Conservation (phyloP, 53 echinoderm and acorn worm genomes). For the Zoroaster sp. region DNA sequence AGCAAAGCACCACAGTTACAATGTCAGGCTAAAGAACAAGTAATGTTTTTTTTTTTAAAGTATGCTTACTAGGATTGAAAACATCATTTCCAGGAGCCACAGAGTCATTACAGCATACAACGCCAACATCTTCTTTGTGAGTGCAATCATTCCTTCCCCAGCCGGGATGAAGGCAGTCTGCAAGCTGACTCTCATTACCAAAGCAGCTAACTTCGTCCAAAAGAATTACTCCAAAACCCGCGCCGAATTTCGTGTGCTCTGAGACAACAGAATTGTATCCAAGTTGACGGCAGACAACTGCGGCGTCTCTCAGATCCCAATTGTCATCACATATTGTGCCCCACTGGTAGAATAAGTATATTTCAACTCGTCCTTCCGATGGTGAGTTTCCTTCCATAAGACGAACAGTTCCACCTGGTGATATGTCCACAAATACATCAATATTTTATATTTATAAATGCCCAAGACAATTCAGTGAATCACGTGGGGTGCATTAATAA, state of each 20-base stretch:
- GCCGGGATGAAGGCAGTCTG: background rate
- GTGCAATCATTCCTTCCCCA: background rate
- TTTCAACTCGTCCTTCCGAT: slow-evolving; percentile 11
- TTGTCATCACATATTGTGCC: slow-evolving; percentile 29
- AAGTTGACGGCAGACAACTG: slow-evolving; percentile 40
- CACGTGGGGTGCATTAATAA: too few species aligned
- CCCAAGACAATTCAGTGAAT: too few species aligned
- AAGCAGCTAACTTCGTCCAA: slow-evolving; percentile 2
- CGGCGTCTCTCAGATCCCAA: slow-evolving; percentile 2
- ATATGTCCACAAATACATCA: too few species aligned
- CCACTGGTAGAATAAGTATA: slow-evolving; percentile 1
- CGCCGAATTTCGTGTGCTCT: slow-evolving; percentile 15
- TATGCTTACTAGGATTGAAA: background rate
- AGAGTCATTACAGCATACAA: slow-evolving; percentile 1
- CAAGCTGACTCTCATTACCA: background rate
- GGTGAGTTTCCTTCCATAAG: slow-evolving; percentile 1
- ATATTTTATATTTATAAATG: too few species aligned
- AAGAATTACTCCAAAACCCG: background rate
- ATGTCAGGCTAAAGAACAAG: background rate
- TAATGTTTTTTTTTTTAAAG: too few species aligned
- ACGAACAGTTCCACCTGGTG: background rate
- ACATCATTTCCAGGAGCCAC: background rate
- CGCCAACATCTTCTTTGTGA: slow-evolving; percentile 23
- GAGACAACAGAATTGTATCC: slow-evolving; percentile 21
- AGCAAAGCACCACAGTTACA: too few species aligned